Base-by-base conservation (phyloP, 2,888 invertebrate species). In the Noctuana brunneofusca region DNA sequence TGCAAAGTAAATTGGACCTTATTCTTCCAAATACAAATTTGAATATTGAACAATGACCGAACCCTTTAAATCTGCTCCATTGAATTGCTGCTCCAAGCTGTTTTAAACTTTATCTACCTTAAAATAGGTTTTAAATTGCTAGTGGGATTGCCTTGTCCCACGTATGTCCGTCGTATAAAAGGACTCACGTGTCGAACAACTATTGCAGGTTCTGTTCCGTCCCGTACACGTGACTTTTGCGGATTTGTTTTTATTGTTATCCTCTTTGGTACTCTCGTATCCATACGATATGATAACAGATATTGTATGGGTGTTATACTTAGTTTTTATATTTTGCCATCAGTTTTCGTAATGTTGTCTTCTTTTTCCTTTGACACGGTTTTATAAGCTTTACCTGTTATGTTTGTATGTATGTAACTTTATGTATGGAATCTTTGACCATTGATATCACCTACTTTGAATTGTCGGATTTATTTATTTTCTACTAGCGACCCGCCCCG, bases 181-280 rank as follows among this genome's bases (percentile, higher is more conserved):
- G 48, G 54, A 60, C 35, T 60, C 60, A 54, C 60, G 60, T 60
- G 60, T 60, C 54, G 46, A 54, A 54, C 60, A 60, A 60, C 60
- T 54, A 60, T 60, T 60, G 46, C 48, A 54, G 54, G 35, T 60
- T 54, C 24, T 32, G 48, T 54, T 52, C 54, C 48, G 32, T 14
- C 32, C 53, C 20, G 6, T 52, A 43, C 53, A 53, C 59, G 59
- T 59, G 59, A 59, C 59, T 53, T 53, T 22, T 30, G n/a, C 53
- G 38, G 53, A 53, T 59, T 59, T 53, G 22, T 46, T 58, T 58
- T 50, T 58, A 58, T 58, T 38, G 18, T 43, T 43, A 43, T 18
- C 11, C 1, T 43, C 16, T 18, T 43, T 43, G 43, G 11, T 18
- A 18, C 43, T 18, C 9, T 43, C 11, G 1, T 43, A 20, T 9